These are phyloP conservation scores for Micropoecilia bifurca DNA, from an alignment of 2,797 vertebrate species.

Conservation along the genomic window DNA sequence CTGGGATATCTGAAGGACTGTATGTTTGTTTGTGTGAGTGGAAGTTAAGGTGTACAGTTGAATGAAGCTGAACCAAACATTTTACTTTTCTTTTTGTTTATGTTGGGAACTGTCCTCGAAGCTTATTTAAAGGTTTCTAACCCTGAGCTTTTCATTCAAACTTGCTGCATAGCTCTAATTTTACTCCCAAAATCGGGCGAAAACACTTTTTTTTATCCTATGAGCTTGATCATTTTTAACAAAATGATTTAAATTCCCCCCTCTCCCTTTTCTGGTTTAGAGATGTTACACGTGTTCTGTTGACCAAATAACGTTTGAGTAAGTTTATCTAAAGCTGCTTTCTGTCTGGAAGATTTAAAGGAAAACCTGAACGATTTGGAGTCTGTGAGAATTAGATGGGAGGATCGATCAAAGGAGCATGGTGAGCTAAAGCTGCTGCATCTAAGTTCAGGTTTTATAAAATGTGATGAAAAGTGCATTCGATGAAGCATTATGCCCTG, in stretches of 20 bases:
- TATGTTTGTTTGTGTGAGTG: slow-evolving; percentile 32
- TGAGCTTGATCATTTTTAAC: slow-evolving; percentile 38
- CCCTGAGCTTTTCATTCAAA: slow-evolving; percentile 12
- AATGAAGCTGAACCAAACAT: slow-evolving; percentile 78
- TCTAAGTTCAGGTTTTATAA: neutral
- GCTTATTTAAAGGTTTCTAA: slow-evolving; percentile 25
- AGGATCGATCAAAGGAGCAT: neutral
- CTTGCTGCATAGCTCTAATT: slow-evolving; percentile 39
- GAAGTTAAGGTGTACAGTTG: slow-evolving; percentile 62
- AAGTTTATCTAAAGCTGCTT: slow-evolving; percentile 20
- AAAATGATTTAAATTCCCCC: slow-evolving; percentile 13
- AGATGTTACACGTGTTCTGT: slow-evolving; percentile 8
- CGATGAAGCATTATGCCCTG: neutral
- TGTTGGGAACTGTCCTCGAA: slow-evolving; percentile 29
- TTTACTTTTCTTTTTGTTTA: slow-evolving; percentile 48
- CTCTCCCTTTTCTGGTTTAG: slow-evolving; percentile 5
- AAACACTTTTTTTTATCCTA: neutral
- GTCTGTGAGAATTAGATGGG: neutral
- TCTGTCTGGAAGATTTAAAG: slow-evolving; percentile 16
- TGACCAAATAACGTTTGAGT: slow-evolving; percentile 15
- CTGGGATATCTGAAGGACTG: slow-evolving; percentile 57
- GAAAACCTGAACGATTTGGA: slow-evolving; percentile 4
- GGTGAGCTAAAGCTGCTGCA: neutral
- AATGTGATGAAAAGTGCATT: neutral
- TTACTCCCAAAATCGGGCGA: neutral